Base-by-base conservation (phyloP, 2,113 vertebrate genomes). In the Elgaria multicarinata region DNA sequence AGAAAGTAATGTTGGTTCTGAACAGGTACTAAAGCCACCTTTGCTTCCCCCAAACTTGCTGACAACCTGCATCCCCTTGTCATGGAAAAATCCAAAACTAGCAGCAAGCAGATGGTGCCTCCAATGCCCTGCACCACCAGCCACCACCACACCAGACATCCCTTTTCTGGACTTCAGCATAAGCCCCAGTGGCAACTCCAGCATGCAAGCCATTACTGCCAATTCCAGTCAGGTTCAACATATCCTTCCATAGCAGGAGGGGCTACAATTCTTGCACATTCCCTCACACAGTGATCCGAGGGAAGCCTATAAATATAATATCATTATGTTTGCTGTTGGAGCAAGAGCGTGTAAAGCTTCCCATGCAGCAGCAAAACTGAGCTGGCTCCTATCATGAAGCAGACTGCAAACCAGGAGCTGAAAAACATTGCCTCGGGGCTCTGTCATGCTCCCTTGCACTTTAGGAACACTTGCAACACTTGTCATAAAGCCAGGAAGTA, bases 371-470 rank as follows among this genome's bases (percentile, higher is more conserved):
- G 44, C n/a, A 55, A 87, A 46, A 55, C 46, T 39, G 50, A 79
- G 24, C 53, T 86, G 72, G 69, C 50, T 58, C 22, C 69, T n/a
- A 58, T 36, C 39, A 62, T 9, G 36, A 86, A 76, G 72, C 50
- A 76, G 72, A n/a, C 64, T 71, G 36, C 24, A 67, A 79, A 55
- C 44, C 46, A 80, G 46, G 53, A 53, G 46, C 20, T 10, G 6
- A 53, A n/a, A 81, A 71, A 39, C n/a, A 67, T 31, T 81, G 46
- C 87, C 66, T 81, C 33, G 0, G 66, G 77, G 46, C 64, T 88
- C 77, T 55, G 77, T 71, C 64, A 88, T 71, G 78, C 87, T 81
- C n/a, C 76, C 74, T 50, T 89, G 72, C 81, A 78, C 44, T 67
- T 77, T 55, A 77, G 58, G 81, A 75, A 89, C 62, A 66, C 55